Evolutionary conservation across 1,140 invertebrate species (phyloP).

Genomic region (Formica exsecta): DNA sequence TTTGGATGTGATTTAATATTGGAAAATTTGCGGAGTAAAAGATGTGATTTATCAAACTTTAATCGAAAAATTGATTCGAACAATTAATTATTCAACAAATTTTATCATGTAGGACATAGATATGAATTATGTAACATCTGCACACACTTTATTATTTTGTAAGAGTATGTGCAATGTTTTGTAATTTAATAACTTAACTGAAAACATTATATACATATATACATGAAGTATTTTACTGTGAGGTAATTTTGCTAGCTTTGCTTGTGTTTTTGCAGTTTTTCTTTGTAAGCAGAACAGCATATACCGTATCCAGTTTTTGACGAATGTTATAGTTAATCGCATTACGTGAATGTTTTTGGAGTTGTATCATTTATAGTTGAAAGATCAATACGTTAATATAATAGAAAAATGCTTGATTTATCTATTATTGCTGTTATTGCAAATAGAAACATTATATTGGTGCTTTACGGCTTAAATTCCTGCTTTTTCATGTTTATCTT

Average conservation of each 20-base stretch:
- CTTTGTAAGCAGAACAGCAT: constrained; percentile 15
- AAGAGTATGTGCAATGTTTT: not conserved
- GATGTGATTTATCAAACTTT: constrained; percentile 18
- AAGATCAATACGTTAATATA: constrained; percentile 21
- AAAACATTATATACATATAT: not conserved
- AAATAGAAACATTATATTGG: constrained; percentile 23
- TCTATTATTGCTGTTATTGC: constrained; percentile 8
- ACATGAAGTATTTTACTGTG: not conserved
- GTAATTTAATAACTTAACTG: constrained; percentile 37
- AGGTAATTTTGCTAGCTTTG: constrained; percentile 33
- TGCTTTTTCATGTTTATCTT: not conserved
- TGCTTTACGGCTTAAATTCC: constrained; percentile 22
- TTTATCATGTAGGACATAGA: not conserved
- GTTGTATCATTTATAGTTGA: not conserved
- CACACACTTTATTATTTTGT: not conserved
- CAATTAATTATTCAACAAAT: not conserved
- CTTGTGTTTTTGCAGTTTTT: not conserved
- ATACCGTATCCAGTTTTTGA: constrained; percentile 7
- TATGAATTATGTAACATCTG: not conserved
- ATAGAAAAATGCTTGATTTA: constrained; percentile 10
- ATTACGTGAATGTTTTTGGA: not conserved
- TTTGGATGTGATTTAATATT: not conserved
- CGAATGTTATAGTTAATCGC: constrained; percentile 14
- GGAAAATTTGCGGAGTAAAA: not conserved
- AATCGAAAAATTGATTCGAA: not conserved